phyloP scores from a whole-genome alignment of 2,888 invertebrate species.

The Noctuana brunneofusca region DNA sequence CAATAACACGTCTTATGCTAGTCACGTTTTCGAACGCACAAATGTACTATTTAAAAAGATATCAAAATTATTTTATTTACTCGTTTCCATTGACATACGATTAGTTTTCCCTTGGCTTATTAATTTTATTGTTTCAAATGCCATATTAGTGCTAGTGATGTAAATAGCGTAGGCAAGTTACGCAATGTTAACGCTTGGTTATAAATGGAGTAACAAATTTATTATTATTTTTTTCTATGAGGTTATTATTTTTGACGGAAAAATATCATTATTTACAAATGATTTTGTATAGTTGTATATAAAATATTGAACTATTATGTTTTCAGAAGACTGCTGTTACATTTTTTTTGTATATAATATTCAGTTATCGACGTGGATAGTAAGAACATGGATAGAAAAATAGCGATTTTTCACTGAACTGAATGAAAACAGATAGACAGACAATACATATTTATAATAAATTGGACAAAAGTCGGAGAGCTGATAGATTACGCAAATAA shows the following conservation, averaged over 20 bases:
- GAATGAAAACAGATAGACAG: constrained; percentile 37
- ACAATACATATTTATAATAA: constrained; percentile 44
- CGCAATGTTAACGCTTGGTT: constrained; percentile 70
- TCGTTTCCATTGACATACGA: constrained; percentile 45
- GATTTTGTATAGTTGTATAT: constrained; percentile 69
- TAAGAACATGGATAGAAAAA: constrained; percentile 54
- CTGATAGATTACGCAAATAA: constrained; percentile 34
- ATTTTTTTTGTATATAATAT: constrained; percentile 64
- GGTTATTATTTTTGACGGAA: constrained; percentile 56
- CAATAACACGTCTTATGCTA: constrained; percentile 82
- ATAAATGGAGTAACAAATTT: constrained; percentile 48
- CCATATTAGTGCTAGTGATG: constrained; percentile 78
- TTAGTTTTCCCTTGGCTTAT: constrained; percentile 52
- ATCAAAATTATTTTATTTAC: constrained; percentile 49
- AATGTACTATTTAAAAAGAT: constrained; percentile 56
- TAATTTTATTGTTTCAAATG: constrained; percentile 70
- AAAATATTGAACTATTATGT: constrained; percentile 62
- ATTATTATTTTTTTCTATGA: constrained; percentile 53
- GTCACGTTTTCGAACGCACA: constrained; percentile 79
- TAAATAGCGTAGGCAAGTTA: constrained; percentile 71
- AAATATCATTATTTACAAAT: constrained; percentile 71
- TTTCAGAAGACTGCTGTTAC: constrained; percentile 79
- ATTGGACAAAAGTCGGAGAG: constrained; percentile 51
- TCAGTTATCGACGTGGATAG: constrained; percentile 50
- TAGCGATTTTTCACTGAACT: constrained; percentile 77